These are phyloP conservation scores for Ruditapes philippinarum DNA, from an alignment of 1,140 invertebrate species.

Conservation along the genomic window DNA sequence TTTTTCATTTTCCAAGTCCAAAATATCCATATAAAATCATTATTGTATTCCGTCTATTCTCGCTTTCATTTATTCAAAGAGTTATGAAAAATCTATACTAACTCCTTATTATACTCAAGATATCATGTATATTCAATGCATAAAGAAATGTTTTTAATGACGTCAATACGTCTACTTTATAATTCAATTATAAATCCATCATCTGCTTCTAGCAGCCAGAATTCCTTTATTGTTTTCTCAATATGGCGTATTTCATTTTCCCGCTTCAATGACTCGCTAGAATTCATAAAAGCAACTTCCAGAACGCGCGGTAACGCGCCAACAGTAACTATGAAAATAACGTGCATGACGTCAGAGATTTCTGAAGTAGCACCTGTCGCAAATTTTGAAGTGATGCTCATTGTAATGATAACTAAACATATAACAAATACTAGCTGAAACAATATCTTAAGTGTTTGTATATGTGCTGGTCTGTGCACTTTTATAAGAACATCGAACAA, in stretches of 20 bases:
- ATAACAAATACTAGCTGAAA: not conserved
- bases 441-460: conserved; percentile 2
- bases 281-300: conserved; percentile 2
- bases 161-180: too few relatives aligned
- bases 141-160: too few relatives aligned
- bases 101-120: too few relatives aligned
- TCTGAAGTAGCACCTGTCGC: not conserved
- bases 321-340: conserved; percentile 47
- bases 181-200: not conserved
- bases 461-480: conserved; percentile 13
- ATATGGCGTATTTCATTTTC: not conserved
- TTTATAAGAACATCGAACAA: conserved; percentile 23
- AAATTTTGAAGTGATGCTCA: conserved; percentile 7
- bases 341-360: conserved; percentile 55
- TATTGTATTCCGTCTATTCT: too few relatives aligned
- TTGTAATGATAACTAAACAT: not conserved
- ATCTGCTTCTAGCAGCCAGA: not conserved
- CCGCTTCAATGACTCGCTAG: not conserved
- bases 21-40: too few relatives aligned
- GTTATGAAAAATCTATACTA: too few relatives aligned
- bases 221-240: conserved; percentile 20
- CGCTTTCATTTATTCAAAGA: too few relatives aligned
- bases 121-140: too few relatives aligned
- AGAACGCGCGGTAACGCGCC: conserved; percentile 41
- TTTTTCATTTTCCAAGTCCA: too few relatives aligned